A percentile compares a stretch with the other conserved stretches of the same genome.
Conservation (phyloP, 2,113 vertebrate genomes). For the Microtus richardsoni region DNA sequence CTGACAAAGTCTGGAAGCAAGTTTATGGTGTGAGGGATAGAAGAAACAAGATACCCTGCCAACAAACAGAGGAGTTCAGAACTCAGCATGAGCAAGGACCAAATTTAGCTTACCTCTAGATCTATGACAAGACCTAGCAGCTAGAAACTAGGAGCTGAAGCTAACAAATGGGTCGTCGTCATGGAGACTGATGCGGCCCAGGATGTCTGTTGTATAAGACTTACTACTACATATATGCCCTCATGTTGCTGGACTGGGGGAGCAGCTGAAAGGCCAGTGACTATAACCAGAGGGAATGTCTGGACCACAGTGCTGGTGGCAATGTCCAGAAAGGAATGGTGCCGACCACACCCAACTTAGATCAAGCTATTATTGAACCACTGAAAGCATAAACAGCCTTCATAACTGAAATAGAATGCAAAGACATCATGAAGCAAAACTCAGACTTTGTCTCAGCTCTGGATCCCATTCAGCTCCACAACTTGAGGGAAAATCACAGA, state of each 20-base stretch:
- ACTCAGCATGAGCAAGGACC: not conserved
- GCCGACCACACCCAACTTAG: not conserved
- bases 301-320: not conserved
- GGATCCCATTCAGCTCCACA: not conserved
- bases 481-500: not conserved
- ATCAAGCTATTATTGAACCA: not conserved
- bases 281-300: not conserved
- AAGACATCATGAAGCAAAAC: not conserved
- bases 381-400: not conserved
- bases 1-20: not conserved
- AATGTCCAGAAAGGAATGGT: not conserved
- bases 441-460: not conserved
- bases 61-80: not conserved
- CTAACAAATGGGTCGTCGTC: fast-evolving
- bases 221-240: not conserved
- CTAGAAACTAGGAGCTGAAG: not conserved
- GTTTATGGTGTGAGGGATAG: fast-evolving
- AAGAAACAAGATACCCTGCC: not conserved
- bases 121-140: not conserved
- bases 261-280: too few relatives aligned
- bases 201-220: not conserved
- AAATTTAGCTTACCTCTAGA: not conserved
- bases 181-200: not conserved
- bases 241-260: not conserved
- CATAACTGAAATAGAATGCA: not conserved